Base-by-base conservation (phyloP, 2,888 invertebrate genomes). In the Tricholauxania praeusta region DNA sequence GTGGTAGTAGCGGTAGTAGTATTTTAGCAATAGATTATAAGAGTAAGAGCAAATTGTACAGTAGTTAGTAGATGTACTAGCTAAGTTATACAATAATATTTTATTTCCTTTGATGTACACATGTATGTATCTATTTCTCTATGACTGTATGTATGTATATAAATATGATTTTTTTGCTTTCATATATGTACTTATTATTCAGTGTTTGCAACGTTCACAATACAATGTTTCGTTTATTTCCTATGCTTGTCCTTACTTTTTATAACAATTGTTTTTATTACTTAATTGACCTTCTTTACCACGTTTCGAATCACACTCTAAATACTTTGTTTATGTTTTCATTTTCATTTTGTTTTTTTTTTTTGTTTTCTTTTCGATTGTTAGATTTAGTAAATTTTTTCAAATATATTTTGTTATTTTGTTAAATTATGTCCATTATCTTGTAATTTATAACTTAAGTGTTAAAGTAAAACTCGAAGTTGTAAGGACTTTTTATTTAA, bases 281-380 rank as follows among this genome's bases (percentile, higher is more conserved):
- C 39, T 39, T 79, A 79, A 79, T 79, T 79, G 79, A 79, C 79
- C 77, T 79, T 74, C 75, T 76, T 79, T 79, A 73, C 79, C 78
- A 70, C 62, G 53, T 70, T 63, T 63, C 63, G 53, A 77, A 78
- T 79, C 79, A 79, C 79, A 77, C 78, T 77, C 74, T 78, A 78
- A 74, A 72, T 60, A 73, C 73, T 67, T 73, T 69, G 71, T 62
- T 73, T 57, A 59, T 39, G 28, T 71, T 52, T 67, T 39, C n/a
- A 62, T 7, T n/a, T 60, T 60, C 32, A 28, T 32, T 32, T 32
- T 65, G 55, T 66, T 22, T 6, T 59, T 65, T 65, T 19, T 51
- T 69, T 60, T 14, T 49, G 47, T 19, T 49, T 52, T 59, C 10
- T 28, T 14, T 53, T 53, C 14, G 39, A 39, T 39, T 39, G 39